phyloP scores from a whole-genome alignment of 2,888 invertebrate genomes.

The Parelbella ahira region DNA sequence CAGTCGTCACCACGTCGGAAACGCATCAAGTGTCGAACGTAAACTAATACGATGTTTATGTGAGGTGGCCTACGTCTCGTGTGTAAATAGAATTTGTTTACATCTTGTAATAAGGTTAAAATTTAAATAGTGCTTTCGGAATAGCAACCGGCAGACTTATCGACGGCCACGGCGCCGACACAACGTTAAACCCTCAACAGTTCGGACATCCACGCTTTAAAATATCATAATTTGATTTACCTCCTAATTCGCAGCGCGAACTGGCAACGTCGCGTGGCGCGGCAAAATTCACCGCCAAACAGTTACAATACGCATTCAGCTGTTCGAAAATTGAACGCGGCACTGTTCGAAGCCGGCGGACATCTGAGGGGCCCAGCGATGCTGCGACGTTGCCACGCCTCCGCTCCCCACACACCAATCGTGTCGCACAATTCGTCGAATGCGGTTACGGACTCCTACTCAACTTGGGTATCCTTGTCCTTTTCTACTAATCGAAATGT shows the following conservation, averaged over 20 bases:
- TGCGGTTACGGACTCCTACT: constrained; percentile 40
- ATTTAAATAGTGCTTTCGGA: not conserved
- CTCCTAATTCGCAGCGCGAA: constrained; percentile 59
- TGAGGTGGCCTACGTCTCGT: too few species aligned
- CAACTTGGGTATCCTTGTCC: constrained; percentile 33
- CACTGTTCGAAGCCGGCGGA: constrained; percentile 59
- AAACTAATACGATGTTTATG: too few species aligned
- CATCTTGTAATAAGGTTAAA: too few species aligned
- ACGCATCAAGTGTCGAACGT: too few species aligned
- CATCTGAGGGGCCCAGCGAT: constrained; percentile 56
- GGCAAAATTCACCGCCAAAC: constrained; percentile 59
- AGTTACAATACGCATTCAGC: constrained; percentile 73
- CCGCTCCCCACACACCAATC: constrained; percentile 51
- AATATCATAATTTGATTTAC: constrained; percentile 52
- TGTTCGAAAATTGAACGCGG: constrained; percentile 67
- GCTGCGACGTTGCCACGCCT: constrained; percentile 64
- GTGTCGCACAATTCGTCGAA: constrained; percentile 34
- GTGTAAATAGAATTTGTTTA: too few species aligned
- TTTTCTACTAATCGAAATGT: constrained; percentile 32
- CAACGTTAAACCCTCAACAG: constrained; percentile 5
- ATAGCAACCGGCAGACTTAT: not conserved
- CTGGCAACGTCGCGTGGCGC: constrained; percentile 63
- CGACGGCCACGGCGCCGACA: constrained; percentile 1
- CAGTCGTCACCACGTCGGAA: too few species aligned
- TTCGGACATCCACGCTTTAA: constrained; percentile 17